Base-by-base conservation (phyloP, 2,797 vertebrate species). In the Arrhamphus sclerolepis region DNA sequence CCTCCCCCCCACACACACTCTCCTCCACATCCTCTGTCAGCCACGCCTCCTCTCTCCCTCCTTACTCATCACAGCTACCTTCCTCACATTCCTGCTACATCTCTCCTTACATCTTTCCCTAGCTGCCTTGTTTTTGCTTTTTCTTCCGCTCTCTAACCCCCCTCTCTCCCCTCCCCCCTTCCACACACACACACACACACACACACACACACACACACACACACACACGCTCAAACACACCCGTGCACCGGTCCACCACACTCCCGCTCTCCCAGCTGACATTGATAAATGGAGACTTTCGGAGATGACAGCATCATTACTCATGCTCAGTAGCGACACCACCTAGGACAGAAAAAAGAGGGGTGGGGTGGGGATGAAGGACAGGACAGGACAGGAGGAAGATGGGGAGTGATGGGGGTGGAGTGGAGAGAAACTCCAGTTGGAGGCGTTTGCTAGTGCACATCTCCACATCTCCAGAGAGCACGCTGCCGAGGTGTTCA, bases 291-390 rank as follows among this genome's bases (percentile, higher is more conserved):
- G 85, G 89, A 90, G 83, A 90, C 79, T 85, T 85, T 66, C 82
- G 75, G 78, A 77, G 82, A 87, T 92, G 91, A 93, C 90, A 91
- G 88, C 80, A 82, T 87, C 89, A 89, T 93, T 92, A 92, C 90
- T 92, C 91, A 93, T 91, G 83, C 86, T 90, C 86, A 82, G 87
- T 80, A 80, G 85, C 84, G 77, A 88, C 84, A 89, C 83, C 79
- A 80, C 72, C 75, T 79, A 78, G 84, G 79, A 89, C 83, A 87
- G 86, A 65, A 65, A 82, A 82, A 78, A 66, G 80, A 72, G 62
- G 69, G 66, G 81, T 2, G 6, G 24, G 81, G 72, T 2, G 6
- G 24, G 81, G 72, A 77, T 80, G 84, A 88, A 86, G 82, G 87
- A 84, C 82, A 63, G 82, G 87, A 84, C 82, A 63, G 82, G 72